A percentile compares a stretch with the other conserved stretches of the same genome.
Conservation (phyloP, 2,797 vertebrate genomes). For the Falco peregrinus region DNA sequence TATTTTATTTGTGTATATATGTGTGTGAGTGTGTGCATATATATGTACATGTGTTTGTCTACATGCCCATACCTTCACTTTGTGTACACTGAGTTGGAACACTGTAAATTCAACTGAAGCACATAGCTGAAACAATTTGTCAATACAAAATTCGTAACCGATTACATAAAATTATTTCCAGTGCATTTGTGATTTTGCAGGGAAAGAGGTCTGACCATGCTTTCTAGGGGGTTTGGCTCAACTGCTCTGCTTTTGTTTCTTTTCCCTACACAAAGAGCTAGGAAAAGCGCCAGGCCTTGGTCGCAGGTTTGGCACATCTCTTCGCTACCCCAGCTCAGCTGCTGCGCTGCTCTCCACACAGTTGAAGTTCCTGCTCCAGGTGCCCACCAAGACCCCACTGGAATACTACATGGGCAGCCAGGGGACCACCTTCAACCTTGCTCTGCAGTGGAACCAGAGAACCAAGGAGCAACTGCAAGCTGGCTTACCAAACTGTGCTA, state of each 20-base stretch:
- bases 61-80: neutral
- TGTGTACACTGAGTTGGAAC: neutral
- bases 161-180: neutral
- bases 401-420: neutral
- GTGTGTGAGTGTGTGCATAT: rapidly evolving
- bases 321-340: too few species aligned
- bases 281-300: neutral
- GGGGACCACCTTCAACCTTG: rapidly evolving
- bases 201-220: neutral
- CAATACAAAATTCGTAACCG: neutral
- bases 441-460: neutral
- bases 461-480: neutral
- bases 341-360: neutral
- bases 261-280: neutral
- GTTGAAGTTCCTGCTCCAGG: neutral
- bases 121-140: neutral
- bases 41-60: neutral
- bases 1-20: neutral
- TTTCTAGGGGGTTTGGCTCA: neutral
- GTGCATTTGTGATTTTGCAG: neutral
- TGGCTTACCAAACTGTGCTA: neutral
- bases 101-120: neutral
- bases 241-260: neutral
- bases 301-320: neutral
- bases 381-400: neutral